Base-by-base conservation (phyloP, 2,888 invertebrate species). In the Oscheius sp. region DNA sequence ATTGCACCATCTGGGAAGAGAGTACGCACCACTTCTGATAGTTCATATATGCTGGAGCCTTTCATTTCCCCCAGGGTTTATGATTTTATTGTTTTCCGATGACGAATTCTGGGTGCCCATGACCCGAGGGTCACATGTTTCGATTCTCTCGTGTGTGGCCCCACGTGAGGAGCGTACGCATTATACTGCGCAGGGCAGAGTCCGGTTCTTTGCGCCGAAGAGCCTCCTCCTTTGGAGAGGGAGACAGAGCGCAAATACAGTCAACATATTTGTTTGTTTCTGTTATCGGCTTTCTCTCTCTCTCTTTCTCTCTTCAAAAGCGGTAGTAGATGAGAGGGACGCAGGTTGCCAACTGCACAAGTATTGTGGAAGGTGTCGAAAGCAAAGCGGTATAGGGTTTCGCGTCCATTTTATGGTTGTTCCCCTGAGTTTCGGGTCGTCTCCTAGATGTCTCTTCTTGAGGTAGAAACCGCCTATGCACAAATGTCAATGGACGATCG, bases 191-290 rank as follows among this genome's bases (percentile, higher is more conserved):
- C 21, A 21, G 37, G 60, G 35, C 35, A 35, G 35, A 60, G 32
- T 60, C 60, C 60, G 60, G 60, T 60, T 60, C 35, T 37, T 13
- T 33, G 35, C 37, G 35, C 37, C 9, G 60, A 10, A 33, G n/a
- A 37, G 11, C 9, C 60, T 33, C 11, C n/a, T 29, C 32, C 60
- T 29, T 53, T 53, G 29, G 35, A 60, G 35, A 35, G 60, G 37
- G n/a, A 60, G 42, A 42, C 42, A 42, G 42, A 60, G 60, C 60
- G 32, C 32, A 60, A 53, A 53, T 53, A 60, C n/a, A 60, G 60
- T 60, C 60, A 60, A 60, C 60, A 60, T 60, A 60, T 33, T 60
- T 60, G 60, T 60, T 60, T 60, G 13, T 60, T 10, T 60, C 60
- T 33, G 33, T 60, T 60, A 60, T 60, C 60, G 60, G 53, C 29